phyloP scores from a whole-genome alignment of 2,113 vertebrate species.

The Tonatia bakeri region DNA sequence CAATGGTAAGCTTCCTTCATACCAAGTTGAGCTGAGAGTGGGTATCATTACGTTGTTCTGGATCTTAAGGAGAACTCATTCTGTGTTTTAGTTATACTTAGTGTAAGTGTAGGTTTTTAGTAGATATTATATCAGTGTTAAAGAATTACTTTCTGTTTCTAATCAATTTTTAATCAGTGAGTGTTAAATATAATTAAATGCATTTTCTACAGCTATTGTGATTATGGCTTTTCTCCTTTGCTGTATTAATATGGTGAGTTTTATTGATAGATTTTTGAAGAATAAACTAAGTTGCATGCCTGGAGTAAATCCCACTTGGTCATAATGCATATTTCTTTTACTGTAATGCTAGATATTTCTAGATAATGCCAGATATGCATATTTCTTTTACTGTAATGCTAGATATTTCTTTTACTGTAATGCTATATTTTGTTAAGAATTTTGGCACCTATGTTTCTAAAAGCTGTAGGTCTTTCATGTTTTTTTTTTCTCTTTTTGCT shows the following conservation, averaged over 20 bases:
- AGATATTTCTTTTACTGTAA: not conserved
- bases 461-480: not conserved
- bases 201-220: not conserved
- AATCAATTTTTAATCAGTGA: not conserved
- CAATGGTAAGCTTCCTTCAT: not conserved
- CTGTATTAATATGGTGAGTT: not conserved
- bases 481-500: not conserved
- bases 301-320: not conserved
- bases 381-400: not conserved
- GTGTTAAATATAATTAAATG: not conserved
- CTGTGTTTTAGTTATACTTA: not conserved
- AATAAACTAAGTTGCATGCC: not conserved
- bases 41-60: not conserved
- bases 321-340: not conserved
- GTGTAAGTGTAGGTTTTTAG: not conserved
- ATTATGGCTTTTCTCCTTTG: not conserved
- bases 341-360: not conserved
- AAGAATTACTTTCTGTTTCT: not conserved
- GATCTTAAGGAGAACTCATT: not conserved
- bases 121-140: not conserved
- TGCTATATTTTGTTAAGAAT: not conserved
- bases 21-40: not conserved
- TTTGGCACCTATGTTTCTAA: not conserved
- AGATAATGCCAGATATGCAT: too few species aligned
- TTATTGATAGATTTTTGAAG: not conserved